Base-by-base conservation (phyloP, 2,797 vertebrate genomes). In the Rhinatrema bivittatum region DNA sequence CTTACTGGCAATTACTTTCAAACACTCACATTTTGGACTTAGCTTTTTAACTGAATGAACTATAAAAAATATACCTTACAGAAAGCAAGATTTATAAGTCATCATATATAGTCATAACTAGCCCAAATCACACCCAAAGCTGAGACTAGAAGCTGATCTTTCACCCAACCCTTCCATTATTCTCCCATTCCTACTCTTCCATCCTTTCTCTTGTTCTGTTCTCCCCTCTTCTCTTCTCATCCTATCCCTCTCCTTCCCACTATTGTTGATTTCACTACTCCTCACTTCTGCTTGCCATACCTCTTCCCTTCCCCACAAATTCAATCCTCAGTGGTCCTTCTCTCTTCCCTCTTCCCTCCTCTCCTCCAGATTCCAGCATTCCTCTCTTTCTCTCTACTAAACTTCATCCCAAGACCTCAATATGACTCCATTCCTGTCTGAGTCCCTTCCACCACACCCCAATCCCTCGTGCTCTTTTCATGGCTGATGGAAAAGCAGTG, bases 371-470 rank as follows among this genome's bases (percentile, higher is more conserved):
- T 29, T 3, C 9, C n/a, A 17, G 0, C 23, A 6, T 1, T 1
- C 20, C 29, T 10, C 28, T 23, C 15, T 23, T 16, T 31, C 34
- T 6, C 17, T 16, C 6, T 10, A n/a, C 16, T 5, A 5, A 13
- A 26, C 22, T 25, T 15, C 17, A 8, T 29, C 36, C 13, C 2
- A 3, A 4, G 10, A 13, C 12, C 17, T 2, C 15, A 5, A 9
- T 32, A 32, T 34, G 9, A 10, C 18, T 37, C 36, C 18, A 31
- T 35, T 31, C 9, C 5, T 16, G 18, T 28, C 29, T 21, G 25
- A 2, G 17, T 5, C 37, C 5, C 32, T 16, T 5, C 2, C 4
- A 9, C 25, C 3, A 3, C 34, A 30, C 23, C 3, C 39, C 5
- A 12, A 23, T 24, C 8, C 8, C 8, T 24, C 23, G 24, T 8